These are phyloP conservation scores for Menidia beryllina DNA, from an alignment of 2,113 vertebrate species.

Conservation along the genomic window DNA sequence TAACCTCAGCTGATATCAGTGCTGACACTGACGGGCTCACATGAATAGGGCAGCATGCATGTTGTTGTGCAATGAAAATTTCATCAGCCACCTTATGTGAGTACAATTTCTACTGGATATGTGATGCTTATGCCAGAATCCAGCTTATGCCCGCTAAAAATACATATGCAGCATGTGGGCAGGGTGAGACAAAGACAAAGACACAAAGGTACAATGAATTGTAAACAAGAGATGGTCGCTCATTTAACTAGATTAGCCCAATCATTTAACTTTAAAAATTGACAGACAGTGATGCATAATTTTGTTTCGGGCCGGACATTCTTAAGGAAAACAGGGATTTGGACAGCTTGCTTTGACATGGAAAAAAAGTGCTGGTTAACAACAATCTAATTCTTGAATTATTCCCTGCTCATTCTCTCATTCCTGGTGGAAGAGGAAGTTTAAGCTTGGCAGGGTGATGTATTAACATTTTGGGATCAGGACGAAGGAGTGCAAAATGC, in stretches of 20 bases:
- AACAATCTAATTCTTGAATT: slow-evolving; percentile 30
- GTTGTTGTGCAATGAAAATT: slow-evolving; percentile 6
- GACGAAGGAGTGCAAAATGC: slow-evolving; percentile 13
- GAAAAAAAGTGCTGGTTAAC: slow-evolving; percentile 18
- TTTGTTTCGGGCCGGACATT: slow-evolving; percentile 42
- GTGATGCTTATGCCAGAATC: slow-evolving; percentile 10
- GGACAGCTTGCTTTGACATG: slow-evolving; percentile 39
- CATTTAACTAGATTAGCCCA: no score
- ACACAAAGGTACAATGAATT: background rate
- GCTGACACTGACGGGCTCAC: slow-evolving; percentile 12
- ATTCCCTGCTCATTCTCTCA: slow-evolving; percentile 35
- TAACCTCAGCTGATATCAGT: slow-evolving; percentile 36
- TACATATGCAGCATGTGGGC: slow-evolving; percentile 61
- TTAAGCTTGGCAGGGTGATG: slow-evolving; percentile 21
- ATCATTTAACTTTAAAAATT: slow-evolving; percentile 13
- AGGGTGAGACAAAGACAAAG: slow-evolving; percentile 40
- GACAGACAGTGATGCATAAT: slow-evolving; percentile 40
- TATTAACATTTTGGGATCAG: slow-evolving; percentile 47
- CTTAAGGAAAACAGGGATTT: slow-evolving; percentile 32
- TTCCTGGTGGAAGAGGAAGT: slow-evolving; percentile 39
- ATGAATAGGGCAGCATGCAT: background rate
- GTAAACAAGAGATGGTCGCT: slow-evolving; percentile 30
- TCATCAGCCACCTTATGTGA: slow-evolving; percentile 34
- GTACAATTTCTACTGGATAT: slow-evolving; percentile 45
- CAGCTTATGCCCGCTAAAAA: slow-evolving; percentile 63